Evolutionary conservation across 1,140 invertebrate species (phyloP), one percentile per base, ranked within the genome.

Genomic region (Phthorimaea operculella): DNA sequence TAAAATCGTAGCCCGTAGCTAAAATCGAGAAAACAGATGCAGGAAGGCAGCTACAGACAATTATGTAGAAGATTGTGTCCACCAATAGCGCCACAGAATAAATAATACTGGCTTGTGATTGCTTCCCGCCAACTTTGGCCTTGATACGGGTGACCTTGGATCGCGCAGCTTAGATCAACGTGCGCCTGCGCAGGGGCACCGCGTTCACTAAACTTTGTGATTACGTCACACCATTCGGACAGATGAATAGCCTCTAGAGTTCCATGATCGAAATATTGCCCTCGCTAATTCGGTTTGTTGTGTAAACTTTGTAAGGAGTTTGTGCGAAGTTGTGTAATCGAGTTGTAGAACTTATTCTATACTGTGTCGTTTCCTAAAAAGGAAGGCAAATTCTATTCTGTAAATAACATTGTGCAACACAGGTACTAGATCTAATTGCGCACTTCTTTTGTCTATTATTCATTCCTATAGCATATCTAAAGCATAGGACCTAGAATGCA

Each of bases 191-290:
- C 62, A 18, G 52, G 57, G 55, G 58, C 45, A 51, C 49, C 62
- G 74, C 78, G 78, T 81, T 81, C 76, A 81, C 76, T 79, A 81
- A 81, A 81, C 78, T 79, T 74, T 81, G 64, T 44, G 53, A 71
- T 81, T 79, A 73, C 78, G 76, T 81, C 78, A 81, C 67, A 66
- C 59, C 55, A 58, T 79, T 76, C 68, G 64, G 72, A 39, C 36
- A 63, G 68, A 76, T 71, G 70, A 71, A 74, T 72, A 76, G 72
- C 68, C 72, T 76, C 67, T 47, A 66, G 62, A 71, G 66, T 72
- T 74, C 65, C 65, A 69, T 60, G 65, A 67, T 72, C 68, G 63
- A 59, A 72, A 69, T 70, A 69, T 68, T 72, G 53, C 62, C 58
- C 44, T 33, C 51, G n/a, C 36, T 39, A 39, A 39, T 39, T 39